phyloP scores from a whole-genome alignment of 2,113 vertebrate genomes.

The Ranitomeya variabilis region DNA sequence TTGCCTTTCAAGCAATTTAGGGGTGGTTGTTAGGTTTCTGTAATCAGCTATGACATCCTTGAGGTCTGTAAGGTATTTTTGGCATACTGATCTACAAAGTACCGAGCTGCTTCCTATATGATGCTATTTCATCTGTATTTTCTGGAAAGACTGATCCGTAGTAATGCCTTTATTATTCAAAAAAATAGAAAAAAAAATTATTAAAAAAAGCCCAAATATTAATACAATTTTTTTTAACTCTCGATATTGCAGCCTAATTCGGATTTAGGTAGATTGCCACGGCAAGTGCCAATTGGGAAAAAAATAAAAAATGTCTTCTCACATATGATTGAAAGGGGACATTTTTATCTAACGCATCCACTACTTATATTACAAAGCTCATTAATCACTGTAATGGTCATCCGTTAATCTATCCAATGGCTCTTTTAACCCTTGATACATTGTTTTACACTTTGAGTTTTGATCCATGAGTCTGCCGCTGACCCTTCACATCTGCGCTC shows the following conservation, averaged over 20 bases:
- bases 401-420: slow-evolving; percentile 85
- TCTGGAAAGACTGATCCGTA: slow-evolving; percentile 29
- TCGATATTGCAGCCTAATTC: background rate
- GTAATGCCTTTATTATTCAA: background rate
- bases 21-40: slow-evolving; percentile 45
- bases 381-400: slow-evolving; percentile 84
- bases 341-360: slow-evolving; percentile 65
- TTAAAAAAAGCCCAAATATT: background rate
- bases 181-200: background rate
- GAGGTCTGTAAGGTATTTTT: slow-evolving; percentile 54
- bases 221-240: slow-evolving; percentile 8
- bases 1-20: slow-evolving; percentile 53
- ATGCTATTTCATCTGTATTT: slow-evolving; percentile 41
- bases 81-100: slow-evolving; percentile 21
- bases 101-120: slow-evolving; percentile 20
- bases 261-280: background rate
- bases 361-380: slow-evolving; percentile 72
- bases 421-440: slow-evolving; percentile 81
- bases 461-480: slow-evolving; percentile 79
- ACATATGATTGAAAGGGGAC: slow-evolving; percentile 56
- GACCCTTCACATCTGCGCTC: slow-evolving; percentile 83
- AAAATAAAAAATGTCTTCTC: background rate
- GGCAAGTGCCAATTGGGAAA: background rate
- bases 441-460: slow-evolving; percentile 91
- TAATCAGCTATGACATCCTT: slow-evolving; percentile 55